Evolutionary conservation across 2,113 vertebrate genomes (phyloP), one percentile per base, ranked within the genome.

Genomic region (Scomber japonicus): DNA sequence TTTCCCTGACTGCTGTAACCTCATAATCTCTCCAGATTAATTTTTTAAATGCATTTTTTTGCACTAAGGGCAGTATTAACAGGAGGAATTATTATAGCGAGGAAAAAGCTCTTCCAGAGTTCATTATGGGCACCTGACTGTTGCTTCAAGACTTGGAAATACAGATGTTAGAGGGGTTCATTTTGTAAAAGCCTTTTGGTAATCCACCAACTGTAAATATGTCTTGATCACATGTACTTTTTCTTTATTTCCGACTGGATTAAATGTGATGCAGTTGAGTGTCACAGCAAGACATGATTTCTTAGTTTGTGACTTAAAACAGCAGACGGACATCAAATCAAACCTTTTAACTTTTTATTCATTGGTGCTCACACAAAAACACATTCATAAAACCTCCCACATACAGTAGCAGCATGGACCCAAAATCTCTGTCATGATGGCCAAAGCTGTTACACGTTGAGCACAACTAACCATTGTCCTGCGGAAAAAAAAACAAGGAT

Each of bases 291-390:
- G 5, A 44, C 7, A 13, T 17, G 1, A 7, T 5, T 59, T 76
- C 21, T 30, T 3, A 19, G 12, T 70, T 81, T 5, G 54, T 81
- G 19, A 56, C 6, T 30, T 51, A 53, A 69, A 75, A 72, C 10
- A 55, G 9, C 45, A 53, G 7, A 62, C 3, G 24, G n/a, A 74
- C 14, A 40, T 69, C 27, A 80, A 35, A 15, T 74, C 14, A 80
- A 67, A 81, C 46, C 15, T 73, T 85, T 86, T 66, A 60, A 87
- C 40, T 80, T 45, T 92, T 92, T 90, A 91, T 93, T 93, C 73
- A 91, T 86, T 82, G 72, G 81, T 90, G 84, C 63, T 86, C 83
- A 90, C 88, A 89, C 78, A 77, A 76, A 88, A 88, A 85, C 40
- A 86, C 88, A 88, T 89, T 91, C 84, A 87, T 85, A 88, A 88